Conservation (phyloP, 2,113 vertebrate species). For the Benitochromis conjunctus region DNA sequence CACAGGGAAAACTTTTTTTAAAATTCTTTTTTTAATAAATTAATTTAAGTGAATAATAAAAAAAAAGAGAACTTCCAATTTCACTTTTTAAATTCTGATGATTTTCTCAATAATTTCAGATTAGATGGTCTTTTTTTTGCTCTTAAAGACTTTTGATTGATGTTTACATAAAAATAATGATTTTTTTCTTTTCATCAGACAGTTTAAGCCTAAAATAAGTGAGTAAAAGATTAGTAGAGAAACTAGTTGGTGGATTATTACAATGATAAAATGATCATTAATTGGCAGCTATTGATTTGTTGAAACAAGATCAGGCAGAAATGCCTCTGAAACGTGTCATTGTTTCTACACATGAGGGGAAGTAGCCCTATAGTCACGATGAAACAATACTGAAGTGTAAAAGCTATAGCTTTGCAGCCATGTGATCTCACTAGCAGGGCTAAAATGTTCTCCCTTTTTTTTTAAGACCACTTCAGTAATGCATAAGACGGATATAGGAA, state of each 20-base stretch:
- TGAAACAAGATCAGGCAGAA: not conserved
- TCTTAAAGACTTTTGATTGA: too few species aligned
- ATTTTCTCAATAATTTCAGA: not conserved
- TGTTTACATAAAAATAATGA: too few species aligned
- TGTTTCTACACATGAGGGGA: not conserved
- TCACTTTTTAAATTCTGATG: not conserved
- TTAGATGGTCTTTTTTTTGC: not conserved
- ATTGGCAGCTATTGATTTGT: not conserved
- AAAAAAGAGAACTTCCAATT: not conserved
- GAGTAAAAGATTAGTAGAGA: too few species aligned
- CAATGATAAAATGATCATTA: not conserved
- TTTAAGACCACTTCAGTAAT: not conserved
- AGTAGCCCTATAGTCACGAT: not conserved
- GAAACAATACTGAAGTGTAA: not conserved
- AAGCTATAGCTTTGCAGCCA: not conserved
- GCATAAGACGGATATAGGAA: conserved; percentile 12
- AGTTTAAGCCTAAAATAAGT: too few species aligned
- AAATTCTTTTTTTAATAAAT: not conserved
- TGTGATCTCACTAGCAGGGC: not conserved
- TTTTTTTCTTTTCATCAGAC: too few species aligned
- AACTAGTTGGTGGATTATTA: not conserved
- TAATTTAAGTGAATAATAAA: not conserved
- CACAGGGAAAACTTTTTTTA: not conserved
- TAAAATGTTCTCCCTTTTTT: not conserved
- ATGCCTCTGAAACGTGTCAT: not conserved